phyloP scores from a whole-genome alignment of 1,140 invertebrate genomes.

The Papilio helenus region DNA sequence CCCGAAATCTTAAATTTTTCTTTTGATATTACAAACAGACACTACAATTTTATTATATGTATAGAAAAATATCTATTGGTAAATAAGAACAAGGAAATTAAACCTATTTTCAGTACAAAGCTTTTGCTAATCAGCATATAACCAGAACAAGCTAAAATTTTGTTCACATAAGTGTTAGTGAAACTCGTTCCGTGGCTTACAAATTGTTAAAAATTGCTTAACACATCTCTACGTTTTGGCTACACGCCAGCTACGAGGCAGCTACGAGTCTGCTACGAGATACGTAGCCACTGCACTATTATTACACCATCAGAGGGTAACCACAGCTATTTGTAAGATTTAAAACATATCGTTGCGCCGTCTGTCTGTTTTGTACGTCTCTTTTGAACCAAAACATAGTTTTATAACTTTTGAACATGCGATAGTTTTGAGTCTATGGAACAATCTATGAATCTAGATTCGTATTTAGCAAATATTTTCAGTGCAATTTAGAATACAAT shows the following conservation, averaged over 20 bases:
- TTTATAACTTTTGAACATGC: no score
- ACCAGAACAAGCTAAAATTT: neutral
- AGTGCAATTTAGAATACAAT: conserved; percentile 8
- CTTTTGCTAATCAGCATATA: neutral
- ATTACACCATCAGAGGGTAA: conserved; percentile 7
- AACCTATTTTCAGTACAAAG: neutral
- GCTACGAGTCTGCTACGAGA: conserved; percentile 1
- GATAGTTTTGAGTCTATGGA: no score
- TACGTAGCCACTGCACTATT: conserved; percentile 20
- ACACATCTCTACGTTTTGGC: conserved; percentile 15
- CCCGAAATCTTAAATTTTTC: no score
- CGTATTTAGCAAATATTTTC: no score
- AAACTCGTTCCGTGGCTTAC: neutral
- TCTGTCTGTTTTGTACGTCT: no score
- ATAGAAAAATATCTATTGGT: no score
- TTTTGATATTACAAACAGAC: no score
- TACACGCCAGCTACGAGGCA: conserved; percentile 14
- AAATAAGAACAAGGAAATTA: no score
- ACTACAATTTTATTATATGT: no score
- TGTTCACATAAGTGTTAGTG: neutral
- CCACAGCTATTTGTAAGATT: conserved; percentile 17
- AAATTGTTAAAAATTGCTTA: conserved; percentile 27
- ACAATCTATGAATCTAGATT: no score
- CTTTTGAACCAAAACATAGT: no score
- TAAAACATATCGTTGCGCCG: neutral